Base-by-base conservation (phyloP, 2,113 vertebrate species). In the Manacus vitellinus region DNA sequence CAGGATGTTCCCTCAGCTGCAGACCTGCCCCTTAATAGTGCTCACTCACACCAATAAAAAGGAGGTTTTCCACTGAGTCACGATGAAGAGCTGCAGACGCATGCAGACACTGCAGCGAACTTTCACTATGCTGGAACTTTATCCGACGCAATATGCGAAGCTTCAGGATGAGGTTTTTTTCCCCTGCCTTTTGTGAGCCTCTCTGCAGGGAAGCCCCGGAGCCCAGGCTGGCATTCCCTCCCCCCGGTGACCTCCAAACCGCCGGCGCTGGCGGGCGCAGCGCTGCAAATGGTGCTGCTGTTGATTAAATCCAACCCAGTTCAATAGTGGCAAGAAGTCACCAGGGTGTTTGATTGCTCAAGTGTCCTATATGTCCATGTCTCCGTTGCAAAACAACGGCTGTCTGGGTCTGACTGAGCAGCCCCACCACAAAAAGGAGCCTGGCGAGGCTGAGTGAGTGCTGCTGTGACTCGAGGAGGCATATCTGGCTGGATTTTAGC, bases 41-140 rank as follows among this genome's bases (percentile, higher is more conserved):
- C 85, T 77, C 83, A 20, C 70, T 96, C 86, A 47, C 62, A 47
- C 91, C 81, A 70, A 44, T 87, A 76, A 83, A 92, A 74, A 76
- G 6, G 35, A 92, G 85, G 12, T 81, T 89, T 96, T 94, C 94
- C 96, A 84, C 47, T 77, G 91, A 95, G 74, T 94, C 91, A 95
- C 21, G 94, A 41, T 54, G 61, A 81, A 56, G 70, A 91, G 54
- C 58, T 77, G 91, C 93, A 95, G 80, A 61, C 90, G 47, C 88
- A 76, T 2, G 68, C 59, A 67, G 65, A 55, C 63, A 43, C 24
- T 72, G 65, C 80, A 79, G 46, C 68, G 37, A 35, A 79, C 90
- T 93, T 94, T 77, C 86, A 79, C 77, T 90, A 2, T 6, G 54
- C 76, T 49, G 76, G 72, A 89, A 73, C 73, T 65, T 89, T 27